phyloP scores from a whole-genome alignment of 1,140 invertebrate genomes.

The Meloidogyne chitwoodi region DNA sequence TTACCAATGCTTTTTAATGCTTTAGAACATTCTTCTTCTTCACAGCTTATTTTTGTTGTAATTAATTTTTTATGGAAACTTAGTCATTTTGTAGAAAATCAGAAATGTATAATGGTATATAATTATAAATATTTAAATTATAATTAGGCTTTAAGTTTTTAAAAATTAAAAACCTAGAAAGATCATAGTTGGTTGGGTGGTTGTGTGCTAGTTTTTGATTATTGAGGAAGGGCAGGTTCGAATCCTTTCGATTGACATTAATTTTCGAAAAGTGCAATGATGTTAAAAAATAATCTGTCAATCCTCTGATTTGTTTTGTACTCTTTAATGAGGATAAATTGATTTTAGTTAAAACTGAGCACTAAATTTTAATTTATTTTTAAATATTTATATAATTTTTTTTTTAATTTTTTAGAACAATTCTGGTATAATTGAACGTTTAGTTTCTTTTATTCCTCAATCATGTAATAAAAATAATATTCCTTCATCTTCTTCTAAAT shows the following conservation, averaged over 20 bases:
- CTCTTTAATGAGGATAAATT: no score
- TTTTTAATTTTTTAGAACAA: conserved; percentile 34
- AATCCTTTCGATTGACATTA: background rate
- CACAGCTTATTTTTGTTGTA: conserved; percentile 79
- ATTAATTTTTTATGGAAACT: conserved; percentile 90
- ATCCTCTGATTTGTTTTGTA: background rate
- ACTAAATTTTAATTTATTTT: background rate
- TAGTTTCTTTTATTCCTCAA: conserved; percentile 62
- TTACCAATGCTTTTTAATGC: conserved; percentile 80
- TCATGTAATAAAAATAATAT: background rate
- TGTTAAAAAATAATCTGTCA: background rate
- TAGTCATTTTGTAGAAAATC: conserved; percentile 87
- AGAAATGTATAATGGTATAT: conserved; percentile 75
- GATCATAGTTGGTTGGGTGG: background rate
- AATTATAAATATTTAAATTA: background rate
- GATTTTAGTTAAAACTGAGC: background rate
- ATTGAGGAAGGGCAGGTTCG: background rate
- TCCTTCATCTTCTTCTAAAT: conserved; percentile 11
- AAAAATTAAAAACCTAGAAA: no score
- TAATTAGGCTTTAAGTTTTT: no score
- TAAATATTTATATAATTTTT: background rate
- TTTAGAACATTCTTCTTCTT: conserved; percentile 78
- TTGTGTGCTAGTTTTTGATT: background rate
- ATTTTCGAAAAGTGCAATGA: background rate
- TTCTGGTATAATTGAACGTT: conserved; percentile 62